These are phyloP conservation scores for Brachypteracias leptosomus DNA, from an alignment of 2,113 vertebrate species.

Conservation along the genomic window DNA sequence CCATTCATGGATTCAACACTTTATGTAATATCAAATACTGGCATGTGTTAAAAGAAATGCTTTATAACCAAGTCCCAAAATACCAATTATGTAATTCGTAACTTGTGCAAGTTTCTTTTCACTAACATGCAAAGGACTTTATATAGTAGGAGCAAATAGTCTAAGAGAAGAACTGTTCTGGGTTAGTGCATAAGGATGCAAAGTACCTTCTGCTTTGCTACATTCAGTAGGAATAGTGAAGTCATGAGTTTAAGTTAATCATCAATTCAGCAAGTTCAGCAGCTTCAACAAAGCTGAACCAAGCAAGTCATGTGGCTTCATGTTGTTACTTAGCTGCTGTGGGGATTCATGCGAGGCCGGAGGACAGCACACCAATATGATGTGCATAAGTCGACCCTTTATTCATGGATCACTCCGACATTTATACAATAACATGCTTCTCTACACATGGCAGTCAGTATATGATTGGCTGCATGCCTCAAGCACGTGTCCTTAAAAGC, in stretches of 20 bases:
- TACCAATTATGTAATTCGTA: neutral
- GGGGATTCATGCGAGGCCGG: no score
- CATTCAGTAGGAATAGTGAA: neutral
- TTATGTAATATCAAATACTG: neutral
- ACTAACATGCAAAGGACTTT: neutral
- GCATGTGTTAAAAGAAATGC: neutral
- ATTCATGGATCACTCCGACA: no score
- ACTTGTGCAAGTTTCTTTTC: neutral
- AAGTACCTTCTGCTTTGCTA: neutral
- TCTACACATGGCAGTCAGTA: no score
- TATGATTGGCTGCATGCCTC: no score
- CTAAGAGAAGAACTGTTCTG: neutral
- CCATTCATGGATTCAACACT: constrained; percentile 2
- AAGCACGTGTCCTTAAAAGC: no score
- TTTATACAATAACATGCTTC: no score
- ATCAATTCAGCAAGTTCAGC: neutral
- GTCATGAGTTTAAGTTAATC: neutral
- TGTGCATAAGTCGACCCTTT: no score
- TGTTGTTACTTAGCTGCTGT: neutral
- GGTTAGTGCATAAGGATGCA: neutral
- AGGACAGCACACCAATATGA: no score
- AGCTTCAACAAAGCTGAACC: neutral
- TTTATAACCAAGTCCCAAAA: neutral
- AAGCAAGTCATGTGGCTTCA: neutral
- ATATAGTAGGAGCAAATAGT: neutral